phyloP scores from a whole-genome alignment of 2,888 invertebrate genomes.

The Zaprionus lineosus region DNA sequence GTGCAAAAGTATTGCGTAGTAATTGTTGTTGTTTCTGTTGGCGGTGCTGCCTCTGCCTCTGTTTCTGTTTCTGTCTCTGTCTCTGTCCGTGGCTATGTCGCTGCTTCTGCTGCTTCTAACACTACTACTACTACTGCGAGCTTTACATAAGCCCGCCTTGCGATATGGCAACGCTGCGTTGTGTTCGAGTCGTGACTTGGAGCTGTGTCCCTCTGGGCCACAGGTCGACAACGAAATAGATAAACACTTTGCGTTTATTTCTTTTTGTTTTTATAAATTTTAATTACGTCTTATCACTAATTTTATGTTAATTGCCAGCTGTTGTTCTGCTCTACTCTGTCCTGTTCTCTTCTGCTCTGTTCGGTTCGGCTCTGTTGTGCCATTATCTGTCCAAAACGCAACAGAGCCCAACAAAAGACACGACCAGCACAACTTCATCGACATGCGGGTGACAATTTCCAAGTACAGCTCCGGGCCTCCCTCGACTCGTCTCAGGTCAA shows the following conservation, averaged over 20 bases:
- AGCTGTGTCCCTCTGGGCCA: slow-evolving; percentile 21
- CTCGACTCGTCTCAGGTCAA: slow-evolving; percentile 15
- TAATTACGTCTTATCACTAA: slow-evolving; percentile 76
- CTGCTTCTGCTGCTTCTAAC: slow-evolving; percentile 21
- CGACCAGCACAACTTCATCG: slow-evolving; percentile 49
- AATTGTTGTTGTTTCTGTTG: slow-evolving; percentile 2
- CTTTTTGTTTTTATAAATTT: slow-evolving; percentile 43
- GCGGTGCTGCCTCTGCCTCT: too few species aligned
- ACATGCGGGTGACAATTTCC: slow-evolving; percentile 63
- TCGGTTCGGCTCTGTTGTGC: slow-evolving; percentile 21
- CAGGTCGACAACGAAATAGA: slow-evolving; percentile 49
- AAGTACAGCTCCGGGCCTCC: slow-evolving; percentile 36
- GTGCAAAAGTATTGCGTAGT: slow-evolving; percentile 51
- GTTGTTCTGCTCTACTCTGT: slow-evolving; percentile 50
- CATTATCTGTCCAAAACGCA: slow-evolving; percentile 36
- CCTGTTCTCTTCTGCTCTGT: too few species aligned
- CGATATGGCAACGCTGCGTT: slow-evolving; percentile 47
- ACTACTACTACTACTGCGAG: background rate
- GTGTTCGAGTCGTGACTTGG: slow-evolving; percentile 37
- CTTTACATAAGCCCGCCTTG: background rate
- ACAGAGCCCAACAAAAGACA: slow-evolving; percentile 43
- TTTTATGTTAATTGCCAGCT: slow-evolving; percentile 79
- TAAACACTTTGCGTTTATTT: slow-evolving; percentile 52
- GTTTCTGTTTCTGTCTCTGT: too few species aligned
- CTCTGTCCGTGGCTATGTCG: too few species aligned